Evolutionary conservation across 2,797 vertebrate genomes (phyloP).

Genomic region (Mus caroli): DNA sequence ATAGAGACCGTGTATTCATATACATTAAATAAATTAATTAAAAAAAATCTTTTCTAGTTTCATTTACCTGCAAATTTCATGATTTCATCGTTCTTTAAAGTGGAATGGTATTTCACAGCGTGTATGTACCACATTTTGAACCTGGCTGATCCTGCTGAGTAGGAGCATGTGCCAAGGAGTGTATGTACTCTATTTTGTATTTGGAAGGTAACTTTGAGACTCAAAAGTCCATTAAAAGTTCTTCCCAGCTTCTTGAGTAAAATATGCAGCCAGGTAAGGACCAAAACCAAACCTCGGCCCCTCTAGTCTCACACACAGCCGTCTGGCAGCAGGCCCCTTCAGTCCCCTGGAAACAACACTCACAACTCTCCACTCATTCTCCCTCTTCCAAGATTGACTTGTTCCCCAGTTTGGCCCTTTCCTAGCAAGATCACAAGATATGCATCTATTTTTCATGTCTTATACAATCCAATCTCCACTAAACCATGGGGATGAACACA

Average conservation of each 20-base stretch:
- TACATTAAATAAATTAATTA: too few relatives aligned
- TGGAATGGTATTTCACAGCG: too few relatives aligned
- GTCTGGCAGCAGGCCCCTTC: neutral
- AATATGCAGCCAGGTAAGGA: neutral
- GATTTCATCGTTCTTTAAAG: too few relatives aligned
- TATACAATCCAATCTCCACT: neutral
- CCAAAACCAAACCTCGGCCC: neutral
- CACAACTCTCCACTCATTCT: neutral
- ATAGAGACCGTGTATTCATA: too few relatives aligned
- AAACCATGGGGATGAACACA: neutral
- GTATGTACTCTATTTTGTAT: neutral
- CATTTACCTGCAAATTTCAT: too few relatives aligned
- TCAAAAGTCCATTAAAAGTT: neutral
- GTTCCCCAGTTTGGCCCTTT: neutral
- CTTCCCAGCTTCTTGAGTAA: neutral
- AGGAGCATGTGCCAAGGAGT: neutral
- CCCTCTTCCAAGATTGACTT: neutral
- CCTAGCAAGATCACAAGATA: constrained; percentile 5
- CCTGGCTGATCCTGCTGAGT: neutral
- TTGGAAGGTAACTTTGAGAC: constrained; percentile 12
- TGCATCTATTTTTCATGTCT: neutral
- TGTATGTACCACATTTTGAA: too few relatives aligned
- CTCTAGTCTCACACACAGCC: neutral
- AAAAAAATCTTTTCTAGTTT: too few relatives aligned
- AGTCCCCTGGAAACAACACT: neutral